Base-by-base conservation (phyloP, 1,140 invertebrate genomes). In the Musca domestica region DNA sequence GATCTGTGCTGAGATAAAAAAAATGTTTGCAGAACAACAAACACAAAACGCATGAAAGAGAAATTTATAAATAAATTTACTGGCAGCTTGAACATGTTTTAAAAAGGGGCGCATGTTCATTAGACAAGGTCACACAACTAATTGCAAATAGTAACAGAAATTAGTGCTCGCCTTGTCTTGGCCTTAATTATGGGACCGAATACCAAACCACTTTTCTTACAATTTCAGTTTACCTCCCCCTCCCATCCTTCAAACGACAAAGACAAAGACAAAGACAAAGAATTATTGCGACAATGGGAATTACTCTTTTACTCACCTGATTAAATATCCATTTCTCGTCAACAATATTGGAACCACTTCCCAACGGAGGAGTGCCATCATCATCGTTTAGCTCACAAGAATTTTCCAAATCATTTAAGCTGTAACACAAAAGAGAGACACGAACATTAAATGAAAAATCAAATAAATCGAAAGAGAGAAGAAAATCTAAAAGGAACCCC, bases 291-390 rank as follows among this genome's bases (percentile, higher is more conserved):
- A 23, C 17, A 66, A 49, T 17, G 30, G 25, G 64, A 27, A 15
- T 23, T 19, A 22, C 47, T 47, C 4, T 61, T 64, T 70, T 69
- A 80, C 74, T 78, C 72, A 80, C 78, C 78, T 80, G 76, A 20
- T 70, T 72, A 71, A 81, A 79, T 58, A 81, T 72, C 79, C 79
- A 81, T 71, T 74, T 75, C 72, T 81, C 79, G 72, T 81, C 79
- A 73, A 81, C 79, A 72, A 80, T 78, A 72, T 61, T 61, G 27
- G 56, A 61, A 61, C n/a, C 73, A 74, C 70, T 74, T 72, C 70
- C 66, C 64, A 48, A 48, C 54, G 23, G 61, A 48, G 14, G 25
- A 58, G 30, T 66, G 20, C 34, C 34, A 47, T 41, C 25, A 51
- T 68, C 68, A n/a, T 46, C 34, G 61, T 17, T 61, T 15, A 63